Percentiles rank a stretch among this genome's conserved stretches.
Evolutionary conservation across 2,113 vertebrate species (phyloP).

Genomic region (Datnioides undecimradiatus): DNA sequence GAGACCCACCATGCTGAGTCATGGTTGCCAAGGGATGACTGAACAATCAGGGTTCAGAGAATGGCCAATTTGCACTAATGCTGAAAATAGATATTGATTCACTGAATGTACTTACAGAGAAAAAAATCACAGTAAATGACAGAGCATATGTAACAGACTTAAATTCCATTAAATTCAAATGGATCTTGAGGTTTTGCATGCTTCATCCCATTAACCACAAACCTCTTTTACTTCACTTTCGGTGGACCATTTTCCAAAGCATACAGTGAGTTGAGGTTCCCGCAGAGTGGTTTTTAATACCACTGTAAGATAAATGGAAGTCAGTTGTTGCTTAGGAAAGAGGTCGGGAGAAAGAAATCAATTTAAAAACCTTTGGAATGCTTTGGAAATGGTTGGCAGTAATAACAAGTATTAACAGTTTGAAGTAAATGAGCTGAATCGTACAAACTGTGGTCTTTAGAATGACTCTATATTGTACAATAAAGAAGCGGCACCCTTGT

Average conservation of each 20-base stretch:
- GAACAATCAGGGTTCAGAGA: neutral
- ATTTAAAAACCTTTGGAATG: neutral
- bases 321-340: neutral
- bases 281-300: slow-evolving; percentile 14
- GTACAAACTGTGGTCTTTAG: neutral
- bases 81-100: neutral
- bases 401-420: neutral
- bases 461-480: neutral
- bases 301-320: slow-evolving; percentile 14
- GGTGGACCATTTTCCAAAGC: slow-evolving; percentile 14
- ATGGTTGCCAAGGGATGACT: neutral
- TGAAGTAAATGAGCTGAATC: neutral
- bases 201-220: slow-evolving; percentile 19
- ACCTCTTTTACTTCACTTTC: neutral
- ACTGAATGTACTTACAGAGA: neutral
- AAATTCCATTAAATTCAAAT: neutral
- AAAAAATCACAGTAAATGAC: neutral
- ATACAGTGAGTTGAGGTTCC: neutral
- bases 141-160: neutral
- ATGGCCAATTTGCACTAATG: neutral
- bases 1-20: no score
- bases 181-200: neutral
- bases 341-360: neutral
- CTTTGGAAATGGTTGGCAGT: neutral
- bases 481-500: neutral